Evolutionary conservation across 2,113 vertebrate genomes (phyloP).

Genomic region (Dromas ardeola): DNA sequence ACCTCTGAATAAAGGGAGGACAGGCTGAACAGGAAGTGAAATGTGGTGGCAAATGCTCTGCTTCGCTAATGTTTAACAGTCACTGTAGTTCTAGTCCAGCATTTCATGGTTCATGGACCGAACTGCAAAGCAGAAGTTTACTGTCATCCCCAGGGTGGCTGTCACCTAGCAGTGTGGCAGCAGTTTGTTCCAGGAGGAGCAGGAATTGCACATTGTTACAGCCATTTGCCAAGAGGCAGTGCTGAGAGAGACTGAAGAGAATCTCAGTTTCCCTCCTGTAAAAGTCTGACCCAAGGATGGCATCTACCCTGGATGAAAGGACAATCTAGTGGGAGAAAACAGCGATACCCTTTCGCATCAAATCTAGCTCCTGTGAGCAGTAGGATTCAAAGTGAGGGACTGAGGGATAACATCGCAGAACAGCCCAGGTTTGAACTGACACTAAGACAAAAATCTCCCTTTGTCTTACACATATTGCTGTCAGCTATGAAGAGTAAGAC

Average conservation of each 20-base stretch:
- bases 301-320: background rate
- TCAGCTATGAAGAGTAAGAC: background rate
- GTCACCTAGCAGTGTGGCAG: background rate
- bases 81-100: fast-evolving
- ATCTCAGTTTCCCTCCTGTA: background rate
- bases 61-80: background rate
- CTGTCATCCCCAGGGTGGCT: background rate
- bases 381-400: background rate
- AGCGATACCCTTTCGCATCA: fast-evolving
- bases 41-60: fast-evolving
- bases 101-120: fast-evolving
- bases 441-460: background rate
- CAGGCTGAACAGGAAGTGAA: background rate
- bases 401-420: background rate
- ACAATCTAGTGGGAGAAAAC: background rate
- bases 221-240: background rate
- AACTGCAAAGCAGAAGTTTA: background rate
- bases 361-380: background rate
- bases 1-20: background rate
- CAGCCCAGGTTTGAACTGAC: fast-evolving
- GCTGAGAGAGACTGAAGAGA: background rate
- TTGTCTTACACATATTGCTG: background rate
- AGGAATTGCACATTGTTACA: background rate
- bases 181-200: background rate
- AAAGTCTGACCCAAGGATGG: background rate